These are phyloP conservation scores for Crocodylus rhombifer DNA, from an alignment of 2,797 vertebrate genomes.

Conservation along the genomic window DNA sequence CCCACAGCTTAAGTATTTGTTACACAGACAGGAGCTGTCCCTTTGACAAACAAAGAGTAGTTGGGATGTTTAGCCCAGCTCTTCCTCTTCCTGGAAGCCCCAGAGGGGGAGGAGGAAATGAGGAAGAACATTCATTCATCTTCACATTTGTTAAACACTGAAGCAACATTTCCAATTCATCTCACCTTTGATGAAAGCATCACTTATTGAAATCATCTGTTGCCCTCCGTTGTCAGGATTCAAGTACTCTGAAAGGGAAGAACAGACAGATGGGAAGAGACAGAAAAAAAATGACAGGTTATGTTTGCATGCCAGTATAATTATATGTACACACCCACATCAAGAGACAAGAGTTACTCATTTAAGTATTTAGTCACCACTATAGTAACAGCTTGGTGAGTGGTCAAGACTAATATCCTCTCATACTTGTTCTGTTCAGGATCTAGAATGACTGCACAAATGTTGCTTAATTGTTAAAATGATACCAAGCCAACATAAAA, in stretches of 20 bases:
- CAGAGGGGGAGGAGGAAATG: too few species aligned
- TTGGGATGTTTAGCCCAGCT: not conserved
- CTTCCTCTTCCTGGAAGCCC: not conserved
- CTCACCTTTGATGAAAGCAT: conserved; percentile 98
- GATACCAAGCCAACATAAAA: conserved; percentile 28
- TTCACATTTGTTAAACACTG: not conserved
- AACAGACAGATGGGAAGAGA: conserved; percentile 72
- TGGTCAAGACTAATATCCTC: conserved; percentile 53
- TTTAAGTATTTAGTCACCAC: conserved; percentile 50
- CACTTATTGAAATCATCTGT: conserved; percentile 94
- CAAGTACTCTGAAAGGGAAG: conserved; percentile 88
- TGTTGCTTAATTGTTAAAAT: not conserved
- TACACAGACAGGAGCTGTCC: too few species aligned
- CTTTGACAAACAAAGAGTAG: too few species aligned
- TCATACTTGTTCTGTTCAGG: conserved; percentile 46
- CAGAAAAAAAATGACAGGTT: conserved; percentile 62
- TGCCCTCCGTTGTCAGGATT: conserved; percentile 95
- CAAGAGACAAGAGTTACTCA: conserved; percentile 69
- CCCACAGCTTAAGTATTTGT: too few species aligned
- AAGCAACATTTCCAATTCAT: conserved; percentile 6
- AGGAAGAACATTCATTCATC: not conserved
- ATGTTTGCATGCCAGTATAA: conserved; percentile 59
- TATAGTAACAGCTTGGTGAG: conserved; percentile 60
- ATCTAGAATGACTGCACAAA: not conserved
- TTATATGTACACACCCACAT: conserved; percentile 77